These are phyloP conservation scores for Caenorhabditis sp. DNA, from an alignment of 2,888 invertebrate genomes.

Conservation along the genomic window DNA sequence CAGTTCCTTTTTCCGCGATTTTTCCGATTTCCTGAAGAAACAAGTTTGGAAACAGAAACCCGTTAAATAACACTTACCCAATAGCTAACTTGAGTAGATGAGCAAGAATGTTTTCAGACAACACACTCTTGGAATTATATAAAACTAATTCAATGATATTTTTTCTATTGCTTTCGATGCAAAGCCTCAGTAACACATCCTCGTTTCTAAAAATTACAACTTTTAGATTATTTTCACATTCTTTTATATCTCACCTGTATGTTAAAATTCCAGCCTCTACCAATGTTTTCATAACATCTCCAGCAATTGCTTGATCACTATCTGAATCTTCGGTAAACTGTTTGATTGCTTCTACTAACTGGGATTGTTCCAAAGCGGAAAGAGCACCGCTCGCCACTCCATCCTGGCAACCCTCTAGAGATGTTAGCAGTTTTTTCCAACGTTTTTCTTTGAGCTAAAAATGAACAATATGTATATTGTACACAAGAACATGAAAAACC, in stretches of 20 bases:
- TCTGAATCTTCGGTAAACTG: constrained; percentile 26
- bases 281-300: constrained; percentile 12
- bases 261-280: constrained; percentile 13
- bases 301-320: constrained; percentile 8
- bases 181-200: constrained; percentile 18
- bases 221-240: not conserved
- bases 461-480: not conserved
- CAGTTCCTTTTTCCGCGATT: constrained; percentile 4
- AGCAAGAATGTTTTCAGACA: constrained; percentile 29
- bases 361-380: constrained; percentile 25
- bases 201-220: constrained; percentile 12
- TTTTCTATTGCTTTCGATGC: constrained; percentile 14
- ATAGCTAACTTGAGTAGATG: constrained; percentile 25
- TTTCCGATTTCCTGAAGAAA: constrained; percentile 13
- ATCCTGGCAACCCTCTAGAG: constrained; percentile 9
- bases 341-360: constrained; percentile 14
- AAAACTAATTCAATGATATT: constrained; percentile 20
- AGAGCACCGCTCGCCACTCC: constrained; percentile 23
- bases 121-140: constrained; percentile 9
- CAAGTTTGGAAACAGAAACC: constrained; percentile 1
- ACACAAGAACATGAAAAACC: not conserved
- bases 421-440: constrained; percentile 29
- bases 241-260: not conserved
- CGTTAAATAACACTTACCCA: constrained; percentile 8
- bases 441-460: constrained; percentile 22